Evolutionary conservation across 1,140 invertebrate genomes (phyloP).

Genomic region (Streblospio benedicti): DNA sequence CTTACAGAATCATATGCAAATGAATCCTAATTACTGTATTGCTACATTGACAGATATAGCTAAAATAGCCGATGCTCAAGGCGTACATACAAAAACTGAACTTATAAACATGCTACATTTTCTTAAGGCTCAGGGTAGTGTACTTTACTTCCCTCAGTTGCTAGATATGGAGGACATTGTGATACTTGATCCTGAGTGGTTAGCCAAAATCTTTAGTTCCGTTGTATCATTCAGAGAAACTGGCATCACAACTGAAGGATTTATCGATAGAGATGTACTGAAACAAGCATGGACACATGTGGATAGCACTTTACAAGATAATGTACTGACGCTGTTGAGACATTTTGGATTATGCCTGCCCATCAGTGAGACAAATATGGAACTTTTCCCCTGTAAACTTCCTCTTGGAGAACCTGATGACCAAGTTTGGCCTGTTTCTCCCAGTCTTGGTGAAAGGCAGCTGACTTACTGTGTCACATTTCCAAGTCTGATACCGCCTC

Average conservation of each 20-base stretch:
- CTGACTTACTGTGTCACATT: conserved; percentile 13
- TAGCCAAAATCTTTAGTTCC: conserved; percentile 15
- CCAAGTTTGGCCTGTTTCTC: conserved; percentile 5
- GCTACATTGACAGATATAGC: not conserved
- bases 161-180: conserved; percentile 9
- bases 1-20: conserved; percentile 8
- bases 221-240: conserved; percentile 13
- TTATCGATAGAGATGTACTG: conserved; percentile 5
- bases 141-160: conserved; percentile 17
- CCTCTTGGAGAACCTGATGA: conserved; percentile 17
- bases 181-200: conserved; percentile 17
- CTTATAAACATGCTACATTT: conserved; percentile 18
- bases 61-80: conserved; percentile 3
- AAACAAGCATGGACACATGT: conserved; percentile 8
- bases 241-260: conserved; percentile 3
- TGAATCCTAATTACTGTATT: not conserved
- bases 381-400: conserved; percentile 16
- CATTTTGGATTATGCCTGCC: conserved; percentile 17
- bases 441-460: not conserved
- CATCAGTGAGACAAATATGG: not conserved
- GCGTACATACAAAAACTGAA: not conserved
- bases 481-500: conserved; percentile 10
- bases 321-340: conserved; percentile 11
- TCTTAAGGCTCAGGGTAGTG: conserved; percentile 14
- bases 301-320: not conserved